Conservation (phyloP, 2,797 vertebrate species). For the Philypnodon macrostomus region DNA sequence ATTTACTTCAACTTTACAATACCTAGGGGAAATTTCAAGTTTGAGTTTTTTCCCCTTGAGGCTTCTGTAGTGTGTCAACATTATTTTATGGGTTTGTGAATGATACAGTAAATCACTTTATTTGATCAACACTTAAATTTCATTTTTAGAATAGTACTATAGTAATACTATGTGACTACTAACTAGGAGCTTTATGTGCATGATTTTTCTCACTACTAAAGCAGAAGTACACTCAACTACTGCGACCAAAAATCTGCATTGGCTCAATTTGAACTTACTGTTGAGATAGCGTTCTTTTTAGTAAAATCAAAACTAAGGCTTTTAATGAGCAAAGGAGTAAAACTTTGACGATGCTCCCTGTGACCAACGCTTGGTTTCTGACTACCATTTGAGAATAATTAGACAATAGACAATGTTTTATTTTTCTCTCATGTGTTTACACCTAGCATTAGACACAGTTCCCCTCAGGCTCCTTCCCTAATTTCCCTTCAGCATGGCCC, state of each 20-base stretch:
- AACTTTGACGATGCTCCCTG: neutral
- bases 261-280: too few species aligned
- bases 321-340: too few species aligned
- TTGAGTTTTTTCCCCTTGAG: slow-evolving; percentile 1
- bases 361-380: neutral
- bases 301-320: too few species aligned
- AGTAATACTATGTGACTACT: too few species aligned
- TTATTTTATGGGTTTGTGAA: neutral
- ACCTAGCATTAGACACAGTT: neutral
- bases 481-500: neutral
- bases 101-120: too few species aligned
- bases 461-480: neutral
- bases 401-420: neutral
- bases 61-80: neutral
- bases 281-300: too few species aligned
- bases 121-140: too few species aligned
- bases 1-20: neutral
- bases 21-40: slow-evolving; percentile 6
- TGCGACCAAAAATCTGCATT: too few species aligned
- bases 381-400: neutral
- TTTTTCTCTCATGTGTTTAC: neutral
- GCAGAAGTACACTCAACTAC: too few species aligned
- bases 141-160: too few species aligned
- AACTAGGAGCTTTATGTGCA: too few species aligned
- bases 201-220: too few species aligned